Conservation (phyloP, 2,113 vertebrate genomes). For the Oncorhynchus mykiss region DNA sequence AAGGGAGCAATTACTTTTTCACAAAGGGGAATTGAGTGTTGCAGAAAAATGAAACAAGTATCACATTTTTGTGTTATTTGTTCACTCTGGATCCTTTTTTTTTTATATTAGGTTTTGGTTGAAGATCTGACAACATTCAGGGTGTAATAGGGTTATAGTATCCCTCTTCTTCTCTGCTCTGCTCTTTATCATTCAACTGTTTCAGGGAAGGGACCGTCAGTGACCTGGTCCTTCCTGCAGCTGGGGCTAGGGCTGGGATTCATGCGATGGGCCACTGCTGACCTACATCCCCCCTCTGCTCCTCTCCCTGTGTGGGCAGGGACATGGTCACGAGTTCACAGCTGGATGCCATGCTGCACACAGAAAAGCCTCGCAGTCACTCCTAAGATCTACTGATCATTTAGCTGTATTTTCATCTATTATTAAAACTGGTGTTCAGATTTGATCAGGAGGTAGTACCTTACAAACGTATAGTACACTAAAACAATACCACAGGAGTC, state of each 20-base stretch:
- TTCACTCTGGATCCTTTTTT: too few relatives aligned
- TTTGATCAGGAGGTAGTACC: neutral
- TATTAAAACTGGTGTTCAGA: neutral
- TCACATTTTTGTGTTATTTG: too few relatives aligned
- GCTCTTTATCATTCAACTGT: too few relatives aligned
- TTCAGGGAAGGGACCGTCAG: neutral
- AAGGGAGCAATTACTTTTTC: too few relatives aligned
- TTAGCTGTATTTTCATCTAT: neutral
- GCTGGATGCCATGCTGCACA: neutral
- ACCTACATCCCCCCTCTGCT: neutral
- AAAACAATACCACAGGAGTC: neutral
- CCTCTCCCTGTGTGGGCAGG: neutral
- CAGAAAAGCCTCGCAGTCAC: neutral
- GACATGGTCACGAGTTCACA: neutral
- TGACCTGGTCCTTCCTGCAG: slow-evolving; percentile 23
- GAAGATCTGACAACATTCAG: too few relatives aligned
- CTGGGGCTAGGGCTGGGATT: neutral
- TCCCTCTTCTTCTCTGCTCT: too few relatives aligned
- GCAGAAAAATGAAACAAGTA: too few relatives aligned
- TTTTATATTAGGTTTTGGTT: too few relatives aligned
- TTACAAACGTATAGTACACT: neutral
- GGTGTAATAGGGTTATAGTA: too few relatives aligned
- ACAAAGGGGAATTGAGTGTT: too few relatives aligned
- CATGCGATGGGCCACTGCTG: neutral
- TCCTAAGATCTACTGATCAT: neutral